phyloP scores from a whole-genome alignment of 2,888 invertebrate species.

The Lepidocyrtinus sp. region DNA sequence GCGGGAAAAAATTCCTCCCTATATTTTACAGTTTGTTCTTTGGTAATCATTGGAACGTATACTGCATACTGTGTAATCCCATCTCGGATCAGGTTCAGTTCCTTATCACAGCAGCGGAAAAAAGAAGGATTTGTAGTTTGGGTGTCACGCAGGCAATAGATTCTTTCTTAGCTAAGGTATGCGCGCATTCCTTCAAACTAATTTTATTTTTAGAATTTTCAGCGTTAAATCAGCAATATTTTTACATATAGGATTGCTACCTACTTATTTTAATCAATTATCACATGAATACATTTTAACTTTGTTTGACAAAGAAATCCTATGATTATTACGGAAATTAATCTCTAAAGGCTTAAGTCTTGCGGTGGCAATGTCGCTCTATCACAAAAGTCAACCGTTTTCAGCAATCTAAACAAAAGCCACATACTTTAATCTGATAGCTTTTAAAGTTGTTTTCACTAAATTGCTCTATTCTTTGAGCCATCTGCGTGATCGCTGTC shows the following conservation, averaged over 20 bases:
- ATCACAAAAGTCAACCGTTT: too few species aligned
- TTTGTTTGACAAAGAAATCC: constrained; percentile 4
- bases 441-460: constrained; percentile 8
- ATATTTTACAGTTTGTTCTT: constrained; percentile 1
- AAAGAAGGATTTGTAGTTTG: not conserved
- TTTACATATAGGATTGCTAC: too few species aligned
- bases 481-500: constrained; percentile 39
- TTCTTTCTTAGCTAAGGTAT: too few species aligned
- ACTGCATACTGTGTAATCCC: too few species aligned
- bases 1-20: constrained; percentile 1
- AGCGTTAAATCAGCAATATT: constrained; percentile 15
- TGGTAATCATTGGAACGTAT: too few species aligned
- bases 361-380: too few species aligned
- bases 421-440: not conserved
- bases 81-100: constrained; percentile 42
- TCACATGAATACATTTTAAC: constrained; percentile 5
- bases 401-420: not conserved
- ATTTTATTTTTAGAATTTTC: not conserved
- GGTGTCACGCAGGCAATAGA: not conserved
- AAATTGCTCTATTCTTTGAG: constrained; percentile 24
- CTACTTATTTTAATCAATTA: constrained; percentile 8
- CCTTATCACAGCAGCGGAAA: constrained; percentile 16
- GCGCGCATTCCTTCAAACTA: not conserved
- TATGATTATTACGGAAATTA: not conserved
- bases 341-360: not conserved